Percentiles rank a stretch among this genome's conserved stretches.
phyloP scores from a whole-genome alignment of 1,140 invertebrate species.

The Hestina assimilis region DNA sequence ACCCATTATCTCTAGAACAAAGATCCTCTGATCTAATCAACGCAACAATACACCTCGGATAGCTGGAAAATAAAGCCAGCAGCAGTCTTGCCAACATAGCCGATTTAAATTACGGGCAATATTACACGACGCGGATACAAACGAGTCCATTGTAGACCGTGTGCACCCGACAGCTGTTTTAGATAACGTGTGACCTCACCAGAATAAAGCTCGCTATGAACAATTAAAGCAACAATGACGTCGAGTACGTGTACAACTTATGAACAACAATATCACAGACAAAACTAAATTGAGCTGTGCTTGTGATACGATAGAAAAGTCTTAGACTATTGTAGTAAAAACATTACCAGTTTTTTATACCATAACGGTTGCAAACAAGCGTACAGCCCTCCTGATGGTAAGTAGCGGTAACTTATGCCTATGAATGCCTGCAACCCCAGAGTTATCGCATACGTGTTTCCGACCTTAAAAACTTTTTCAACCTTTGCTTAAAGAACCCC shows the following conservation, averaged over 20 bases:
- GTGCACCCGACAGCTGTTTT: constrained; percentile 72
- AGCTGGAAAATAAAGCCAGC: constrained; percentile 64
- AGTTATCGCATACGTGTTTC: too few species aligned
- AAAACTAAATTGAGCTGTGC: not conserved
- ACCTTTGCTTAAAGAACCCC: too few species aligned
- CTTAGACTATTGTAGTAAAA: too few species aligned
- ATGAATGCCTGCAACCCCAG: too few species aligned
- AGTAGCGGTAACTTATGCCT: too few species aligned
- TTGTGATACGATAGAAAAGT: not conserved
- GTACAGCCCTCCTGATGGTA: too few species aligned
- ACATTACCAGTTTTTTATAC: too few species aligned
- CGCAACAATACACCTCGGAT: constrained; percentile 72
- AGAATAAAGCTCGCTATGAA: constrained; percentile 59
- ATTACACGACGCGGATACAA: constrained; percentile 69
- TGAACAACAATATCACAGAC: constrained; percentile 22
- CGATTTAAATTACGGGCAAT: constrained; percentile 76
- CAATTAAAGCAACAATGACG: constrained; percentile 55
- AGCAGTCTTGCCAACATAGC: constrained; percentile 48
- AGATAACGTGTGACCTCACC: constrained; percentile 73
- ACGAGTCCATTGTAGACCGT: constrained; percentile 70
- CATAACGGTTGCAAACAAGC: too few species aligned
- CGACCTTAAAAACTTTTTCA: too few species aligned
- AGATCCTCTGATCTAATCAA: constrained; percentile 72
- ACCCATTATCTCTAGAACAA: constrained; percentile 48
- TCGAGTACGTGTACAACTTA: constrained; percentile 20